phyloP scores from a whole-genome alignment of 2,797 vertebrate species.

The Tinamus major region DNA sequence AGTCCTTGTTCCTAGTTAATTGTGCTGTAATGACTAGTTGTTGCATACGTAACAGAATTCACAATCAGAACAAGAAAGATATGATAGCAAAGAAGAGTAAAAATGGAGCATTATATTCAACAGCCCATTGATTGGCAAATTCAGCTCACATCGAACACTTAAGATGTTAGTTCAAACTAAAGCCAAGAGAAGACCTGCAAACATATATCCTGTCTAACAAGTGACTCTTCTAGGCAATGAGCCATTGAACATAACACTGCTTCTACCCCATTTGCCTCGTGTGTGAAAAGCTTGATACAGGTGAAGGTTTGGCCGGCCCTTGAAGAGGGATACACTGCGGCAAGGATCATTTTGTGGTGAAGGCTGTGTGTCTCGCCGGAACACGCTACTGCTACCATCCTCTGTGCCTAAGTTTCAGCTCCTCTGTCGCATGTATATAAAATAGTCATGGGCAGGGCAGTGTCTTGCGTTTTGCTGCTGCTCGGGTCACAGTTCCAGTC shows the following conservation, averaged over 20 bases:
- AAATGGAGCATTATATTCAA: slow-evolving; percentile 30
- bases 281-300: not conserved
- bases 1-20: slow-evolving; percentile 24
- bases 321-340: not conserved
- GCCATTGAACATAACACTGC: not conserved
- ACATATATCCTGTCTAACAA: slow-evolving; percentile 47
- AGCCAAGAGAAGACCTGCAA: not conserved
- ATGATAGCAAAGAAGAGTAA: not conserved
- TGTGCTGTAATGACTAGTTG: not conserved
- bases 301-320: not conserved
- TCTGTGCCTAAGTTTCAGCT: not conserved
- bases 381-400: not conserved
- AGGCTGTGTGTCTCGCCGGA: not conserved
- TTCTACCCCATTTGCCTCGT: slow-evolving; percentile 4
- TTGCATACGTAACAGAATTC: slow-evolving; percentile 27
- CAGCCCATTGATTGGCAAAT: slow-evolving; percentile 48
- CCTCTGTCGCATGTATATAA: not conserved
- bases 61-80: not conserved
- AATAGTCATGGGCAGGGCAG: not conserved
- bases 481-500: not conserved
- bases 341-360: not conserved
- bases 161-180: slow-evolving; percentile 52
- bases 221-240: slow-evolving; percentile 54
- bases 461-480: not conserved
- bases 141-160: slow-evolving; percentile 36